Evolutionary conservation across 2,888 invertebrate species (phyloP).

Genomic region (Nemapogon koenigi): DNA sequence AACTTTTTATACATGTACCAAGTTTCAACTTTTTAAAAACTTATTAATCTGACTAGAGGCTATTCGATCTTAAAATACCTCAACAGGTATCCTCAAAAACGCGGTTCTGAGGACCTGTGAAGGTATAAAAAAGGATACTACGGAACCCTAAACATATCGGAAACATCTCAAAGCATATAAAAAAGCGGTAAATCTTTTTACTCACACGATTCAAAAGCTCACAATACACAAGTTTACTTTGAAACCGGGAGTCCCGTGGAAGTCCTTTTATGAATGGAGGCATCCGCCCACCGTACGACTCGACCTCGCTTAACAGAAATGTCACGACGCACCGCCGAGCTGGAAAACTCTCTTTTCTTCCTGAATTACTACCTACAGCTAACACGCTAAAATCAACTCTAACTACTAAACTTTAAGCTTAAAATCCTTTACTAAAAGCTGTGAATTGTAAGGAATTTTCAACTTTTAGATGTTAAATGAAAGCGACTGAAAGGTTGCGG

Average conservation of each 20-base stretch:
- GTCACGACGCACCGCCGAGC: slow-evolving; percentile 57
- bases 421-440: slow-evolving; percentile 18
- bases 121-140: no score
- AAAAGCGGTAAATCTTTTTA: no score
- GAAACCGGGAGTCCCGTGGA: slow-evolving; percentile 39
- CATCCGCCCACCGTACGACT: slow-evolving; percentile 28
- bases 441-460: slow-evolving; percentile 58
- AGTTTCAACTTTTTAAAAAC: no score
- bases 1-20: no score
- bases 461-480: slow-evolving; percentile 15
- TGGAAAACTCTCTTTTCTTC: slow-evolving; percentile 65
- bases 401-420: slow-evolving; percentile 23
- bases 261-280: slow-evolving; percentile 52
- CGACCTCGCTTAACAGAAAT: slow-evolving; percentile 59
- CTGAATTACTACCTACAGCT: slow-evolving; percentile 38
- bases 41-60: no score
- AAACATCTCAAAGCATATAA: no score
- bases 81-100: no score
- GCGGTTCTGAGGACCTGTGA: no score
- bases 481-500: background rate
- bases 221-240: slow-evolving; percentile 37
- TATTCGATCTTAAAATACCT: no score
- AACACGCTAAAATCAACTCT: slow-evolving; percentile 27
- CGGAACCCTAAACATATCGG: no score
- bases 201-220: slow-evolving; percentile 8